A percentile compares a stretch with the other conserved stretches of the same genome.
phyloP scores from a whole-genome alignment of 1,140 invertebrate species.

The Trichomalopsis sarcophagae region DNA sequence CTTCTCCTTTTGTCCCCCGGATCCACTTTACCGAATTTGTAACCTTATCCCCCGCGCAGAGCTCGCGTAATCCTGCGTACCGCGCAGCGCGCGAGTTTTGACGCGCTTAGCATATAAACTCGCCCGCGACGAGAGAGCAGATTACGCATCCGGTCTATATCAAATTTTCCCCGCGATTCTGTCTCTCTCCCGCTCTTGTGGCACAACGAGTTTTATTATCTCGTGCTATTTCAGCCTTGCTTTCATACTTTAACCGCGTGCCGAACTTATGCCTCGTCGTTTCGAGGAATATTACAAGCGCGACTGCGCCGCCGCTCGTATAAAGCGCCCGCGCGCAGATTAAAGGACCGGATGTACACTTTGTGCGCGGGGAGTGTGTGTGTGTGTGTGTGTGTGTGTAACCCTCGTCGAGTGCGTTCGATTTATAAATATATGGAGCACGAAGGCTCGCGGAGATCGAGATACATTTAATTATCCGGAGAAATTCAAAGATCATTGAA shows the following conservation, averaged over 20 bases:
- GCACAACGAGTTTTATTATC: slow-evolving; percentile 43
- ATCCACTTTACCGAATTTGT: slow-evolving; percentile 43
- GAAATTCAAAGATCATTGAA: slow-evolving; percentile 17
- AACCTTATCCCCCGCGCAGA: slow-evolving; percentile 5
- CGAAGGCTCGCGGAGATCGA: too few species aligned
- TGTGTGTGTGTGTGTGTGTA: too few species aligned
- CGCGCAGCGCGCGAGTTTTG: slow-evolving; percentile 11
- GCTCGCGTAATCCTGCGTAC: too few species aligned
- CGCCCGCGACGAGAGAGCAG: background rate
- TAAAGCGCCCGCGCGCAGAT: background rate
- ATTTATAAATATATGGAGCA: too few species aligned
- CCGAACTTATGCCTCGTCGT: background rate
- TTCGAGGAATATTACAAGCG: background rate
- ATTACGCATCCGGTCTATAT: slow-evolving; percentile 44
- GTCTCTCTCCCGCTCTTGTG: too few species aligned
- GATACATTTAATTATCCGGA: too few species aligned
- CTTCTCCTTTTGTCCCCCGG: slow-evolving; percentile 8
- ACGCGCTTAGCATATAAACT: slow-evolving; percentile 44
- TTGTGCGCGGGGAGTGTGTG: background rate
- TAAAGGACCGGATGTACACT: background rate
- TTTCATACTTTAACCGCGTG: slow-evolving; percentile 3
- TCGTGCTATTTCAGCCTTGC: slow-evolving; percentile 22
- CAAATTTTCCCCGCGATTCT: slow-evolving; percentile 24
- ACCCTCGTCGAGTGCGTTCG: too few species aligned
- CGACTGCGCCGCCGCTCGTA: background rate